phyloP scores from a whole-genome alignment of 1,140 invertebrate species.

The Drosophila trapezifrons region DNA sequence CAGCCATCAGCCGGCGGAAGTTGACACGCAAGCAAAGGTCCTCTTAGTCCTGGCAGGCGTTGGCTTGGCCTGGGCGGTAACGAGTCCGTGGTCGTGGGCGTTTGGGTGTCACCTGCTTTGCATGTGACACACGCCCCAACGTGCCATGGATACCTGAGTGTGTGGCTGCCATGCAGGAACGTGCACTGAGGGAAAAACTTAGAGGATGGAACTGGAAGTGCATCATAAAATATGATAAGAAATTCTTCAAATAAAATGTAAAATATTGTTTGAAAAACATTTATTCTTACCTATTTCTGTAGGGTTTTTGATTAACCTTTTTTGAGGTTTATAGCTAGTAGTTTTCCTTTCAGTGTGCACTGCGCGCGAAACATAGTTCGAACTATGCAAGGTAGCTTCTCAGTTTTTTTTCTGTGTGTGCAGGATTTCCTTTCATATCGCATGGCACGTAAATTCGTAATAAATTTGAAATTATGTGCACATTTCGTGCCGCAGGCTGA shows the following conservation, averaged over 20 bases:
- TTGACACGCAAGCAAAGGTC: constrained; percentile 55
- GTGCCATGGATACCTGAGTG: constrained; percentile 69
- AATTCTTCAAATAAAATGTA: no score
- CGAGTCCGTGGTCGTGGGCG: constrained; percentile 27
- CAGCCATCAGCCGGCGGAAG: constrained; percentile 19
- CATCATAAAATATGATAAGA: background rate
- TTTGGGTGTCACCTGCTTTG: constrained; percentile 67
- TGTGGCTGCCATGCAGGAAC: constrained; percentile 24
- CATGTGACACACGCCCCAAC: constrained; percentile 67
- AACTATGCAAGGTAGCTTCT: constrained; percentile 5
- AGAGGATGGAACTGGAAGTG: background rate
- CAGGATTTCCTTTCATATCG: constrained; percentile 65
- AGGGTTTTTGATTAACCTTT: no score
- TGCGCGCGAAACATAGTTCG: background rate
- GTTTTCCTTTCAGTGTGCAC: constrained; percentile 7
- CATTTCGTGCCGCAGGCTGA: constrained; percentile 69
- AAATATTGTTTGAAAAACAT: no score
- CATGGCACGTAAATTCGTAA: constrained; percentile 74
- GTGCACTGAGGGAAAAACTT: constrained; percentile 18
- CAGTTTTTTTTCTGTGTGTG: constrained; percentile 9
- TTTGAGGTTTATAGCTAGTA: no score
- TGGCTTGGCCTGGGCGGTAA: constrained; percentile 56
- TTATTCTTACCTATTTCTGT: background rate
- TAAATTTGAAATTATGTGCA: constrained; percentile 82
- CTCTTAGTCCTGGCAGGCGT: constrained; percentile 31